Conservation (phyloP, 2,113 vertebrate species). For the Columba livia region DNA sequence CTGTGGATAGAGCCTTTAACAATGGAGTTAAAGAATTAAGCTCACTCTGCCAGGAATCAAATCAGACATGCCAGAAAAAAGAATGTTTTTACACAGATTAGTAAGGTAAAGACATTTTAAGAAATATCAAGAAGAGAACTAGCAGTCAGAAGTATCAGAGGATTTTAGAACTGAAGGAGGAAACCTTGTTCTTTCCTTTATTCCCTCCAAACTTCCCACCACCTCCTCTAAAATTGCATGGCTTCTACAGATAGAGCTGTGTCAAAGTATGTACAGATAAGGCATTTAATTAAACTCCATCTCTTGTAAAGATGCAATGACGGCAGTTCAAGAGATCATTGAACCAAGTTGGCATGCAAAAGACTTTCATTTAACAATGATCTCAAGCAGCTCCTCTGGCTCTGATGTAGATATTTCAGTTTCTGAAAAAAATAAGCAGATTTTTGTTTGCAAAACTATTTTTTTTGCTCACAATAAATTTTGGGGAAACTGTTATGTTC, state of each 20-base stretch:
- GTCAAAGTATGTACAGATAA: neutral
- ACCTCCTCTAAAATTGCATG: neutral
- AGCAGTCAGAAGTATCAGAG: neutral
- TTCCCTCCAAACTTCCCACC: neutral
- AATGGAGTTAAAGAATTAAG: neutral
- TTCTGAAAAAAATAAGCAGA: neutral
- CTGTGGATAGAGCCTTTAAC: neutral
- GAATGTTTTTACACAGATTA: neutral
- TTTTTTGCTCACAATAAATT: neutral
- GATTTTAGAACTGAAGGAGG: neutral
- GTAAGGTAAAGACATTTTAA: neutral
- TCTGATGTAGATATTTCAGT: neutral
- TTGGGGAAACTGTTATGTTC: neutral
- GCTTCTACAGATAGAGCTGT: neutral
- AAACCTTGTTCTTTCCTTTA: neutral
- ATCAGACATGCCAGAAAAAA: neutral
- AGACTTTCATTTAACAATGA: neutral
- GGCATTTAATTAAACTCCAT: neutral
- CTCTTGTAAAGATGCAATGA: neutral
- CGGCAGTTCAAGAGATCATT: neutral
- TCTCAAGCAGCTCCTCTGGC: neutral
- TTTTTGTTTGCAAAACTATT: neutral
- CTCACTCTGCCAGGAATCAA: neutral
- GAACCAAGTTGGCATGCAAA: neutral
- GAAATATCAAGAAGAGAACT: neutral